Evolutionary conservation across 2,888 invertebrate genomes (phyloP), one percentile per base, ranked within the genome.

Genomic region (Synanthedon andrenaeformis): DNA sequence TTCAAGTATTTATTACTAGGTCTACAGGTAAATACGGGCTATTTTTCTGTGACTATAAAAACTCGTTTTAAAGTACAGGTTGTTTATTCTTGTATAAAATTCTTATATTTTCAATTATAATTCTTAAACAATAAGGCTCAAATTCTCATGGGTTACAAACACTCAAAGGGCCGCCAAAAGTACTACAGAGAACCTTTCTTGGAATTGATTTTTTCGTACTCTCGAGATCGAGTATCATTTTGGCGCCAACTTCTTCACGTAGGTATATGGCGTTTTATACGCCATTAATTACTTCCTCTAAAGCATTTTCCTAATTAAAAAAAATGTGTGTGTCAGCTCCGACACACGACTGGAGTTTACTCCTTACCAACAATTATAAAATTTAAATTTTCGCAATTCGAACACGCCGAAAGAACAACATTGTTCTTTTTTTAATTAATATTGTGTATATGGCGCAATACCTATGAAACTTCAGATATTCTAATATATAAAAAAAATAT

Each of bases 1-100:
- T 66, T 59, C 64, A 58, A 69, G 70, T 73, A 76, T 75, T 10
- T 49, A 49, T 49, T 49, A 49, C 12, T 17, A 12, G 17, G 19
- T 19, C 4, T 23, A 49, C 17, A 49, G 17, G 49, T 23, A 17
- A 6, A 23, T 49, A 49, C 49, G 23, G 19, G 17, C 14, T 11
- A 23, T 49, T 49, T 49, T 49, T 49, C 49, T 17, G 49, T 49
- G 11, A 17, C 23, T 17, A 49, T 14, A 17, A 49, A 49, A 49
- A 17, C 12, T 49, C 17, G 14, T 45, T n/a, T 45, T 45, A 12
- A 45, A 45, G 14, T 3, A 13, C 45, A 45, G 12, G 45, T 45
- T 14, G 13, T 13, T 10, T 12, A 42, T 42, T 13, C 13, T 6
- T 45, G 12, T 6, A n/a, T n/a, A n/a, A n/a, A n/a, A n/a, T n/a